Percentiles rank a stretch among this genome's conserved stretches.
Conservation (phyloP, 2,797 vertebrate genomes). For the Sebastes hubbsi region DNA sequence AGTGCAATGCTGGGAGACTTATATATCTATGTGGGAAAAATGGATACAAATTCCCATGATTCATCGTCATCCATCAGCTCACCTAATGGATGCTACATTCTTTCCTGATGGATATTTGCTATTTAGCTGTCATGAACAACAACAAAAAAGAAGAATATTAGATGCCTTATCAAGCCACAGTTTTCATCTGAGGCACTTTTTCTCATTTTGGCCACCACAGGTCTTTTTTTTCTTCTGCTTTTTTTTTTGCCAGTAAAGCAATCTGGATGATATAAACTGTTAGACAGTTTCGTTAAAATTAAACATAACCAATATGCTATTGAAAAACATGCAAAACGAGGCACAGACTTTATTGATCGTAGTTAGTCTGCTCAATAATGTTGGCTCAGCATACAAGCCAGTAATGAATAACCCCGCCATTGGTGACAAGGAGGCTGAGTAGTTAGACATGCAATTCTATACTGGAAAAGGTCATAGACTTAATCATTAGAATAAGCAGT, state of each 20-base stretch:
- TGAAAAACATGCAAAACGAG: background rate
- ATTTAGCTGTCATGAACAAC: background rate
- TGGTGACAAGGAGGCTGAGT: slow-evolving; percentile 10
- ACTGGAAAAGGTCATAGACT: slow-evolving; percentile 48
- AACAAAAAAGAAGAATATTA: background rate
- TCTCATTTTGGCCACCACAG: background rate
- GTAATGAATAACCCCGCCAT: slow-evolving; percentile 25
- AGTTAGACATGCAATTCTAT: slow-evolving; percentile 4
- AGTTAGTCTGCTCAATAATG: background rate
- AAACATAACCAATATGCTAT: background rate
- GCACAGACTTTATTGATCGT: slow-evolving; percentile 15
- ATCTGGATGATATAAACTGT: background rate
- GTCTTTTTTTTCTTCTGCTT: background rate
- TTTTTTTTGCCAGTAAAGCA: background rate
- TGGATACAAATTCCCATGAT: background rate
- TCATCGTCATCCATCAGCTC: background rate
- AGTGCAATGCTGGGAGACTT: background rate
- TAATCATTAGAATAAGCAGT: slow-evolving; percentile 28
- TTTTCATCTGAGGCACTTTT: background rate
- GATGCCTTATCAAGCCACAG: background rate
- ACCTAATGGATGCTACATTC: background rate
- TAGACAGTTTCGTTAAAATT: background rate
- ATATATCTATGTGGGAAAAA: slow-evolving; percentile 18
- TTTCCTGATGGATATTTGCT: slow-evolving; percentile 18
- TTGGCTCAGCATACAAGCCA: background rate